Base-by-base conservation (phyloP, 2,113 vertebrate genomes). In the Poecile atricapillus region DNA sequence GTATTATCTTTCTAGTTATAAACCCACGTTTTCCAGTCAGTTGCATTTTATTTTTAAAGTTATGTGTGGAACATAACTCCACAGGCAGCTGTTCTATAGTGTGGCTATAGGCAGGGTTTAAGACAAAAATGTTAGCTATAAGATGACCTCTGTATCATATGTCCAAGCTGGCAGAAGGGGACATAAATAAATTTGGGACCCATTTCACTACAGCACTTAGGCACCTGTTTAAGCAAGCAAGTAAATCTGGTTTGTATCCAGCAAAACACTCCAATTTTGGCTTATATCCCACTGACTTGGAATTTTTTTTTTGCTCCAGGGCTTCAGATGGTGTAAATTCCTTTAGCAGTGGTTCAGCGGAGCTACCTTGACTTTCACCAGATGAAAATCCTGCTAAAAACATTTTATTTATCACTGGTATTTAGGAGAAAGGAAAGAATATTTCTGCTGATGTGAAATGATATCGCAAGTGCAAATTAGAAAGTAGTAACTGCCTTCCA, bases 11-110 rank as follows among this genome's bases (percentile, higher is more conserved):
- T 89, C 93, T 94, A 75, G 92, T 90, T 93, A 94, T 89, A 89
- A 95, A 89, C 18, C 7, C 33, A 53, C 0, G 3, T 90, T 96
- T 96, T 93, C 85, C 93, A 94, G 64, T 63, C 79, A 75, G 83
- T 95, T 92, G 83, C 27, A 65, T 92, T 95, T 96, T 96, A 95
- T 95, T 97, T 96, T 94, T 96, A 69, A 94, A 94, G 69, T 83
- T 88, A 52, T 68, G 16, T 62, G 49, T 53, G 86, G 90, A 97
- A 95, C 52, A 35, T 95, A 92, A 96, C 77, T 87, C 92, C 76
- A 53, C 41, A 53, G 73, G 76, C 94, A 97, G 90, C 96, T 97
- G 95, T 95, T 95, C 79, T 90, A 24, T 71, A 83, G 31, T 73
- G 68, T 87, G 68, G 52, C 76, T 87, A 64, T 90, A 89, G 74